Evolutionary conservation across 1,140 invertebrate genomes (phyloP), one percentile per base, ranked within the genome.

Genomic region (Drosophila arawakana): DNA sequence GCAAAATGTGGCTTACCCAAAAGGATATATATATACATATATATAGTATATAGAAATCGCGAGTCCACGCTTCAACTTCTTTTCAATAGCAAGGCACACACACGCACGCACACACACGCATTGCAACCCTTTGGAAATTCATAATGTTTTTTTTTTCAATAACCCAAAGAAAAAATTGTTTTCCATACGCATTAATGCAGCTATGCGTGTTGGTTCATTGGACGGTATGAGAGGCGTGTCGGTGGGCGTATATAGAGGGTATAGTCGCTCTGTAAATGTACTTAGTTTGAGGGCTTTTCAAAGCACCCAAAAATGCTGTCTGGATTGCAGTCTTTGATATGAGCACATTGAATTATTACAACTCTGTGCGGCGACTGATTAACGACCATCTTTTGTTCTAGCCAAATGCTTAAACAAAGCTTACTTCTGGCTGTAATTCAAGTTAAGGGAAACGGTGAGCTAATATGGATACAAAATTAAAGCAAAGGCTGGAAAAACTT

Each of bases 131-230:
- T 59, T 50, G 50, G 66, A 58, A 74, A 80, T 80, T 85, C 61
- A 84, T 77, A 73, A 71, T 18, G 25, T 55, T 72, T 73, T 74
- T 61, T 62, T 73, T 76, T 61, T 18, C 44, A 18, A 44, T 61
- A 66, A 54, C 43, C 15, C 52, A 30, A 15, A 47, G 57, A 74
- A 77, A 83, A 84, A 78, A 80, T 75, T 88, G 80, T 89, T 89
- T 89, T 88, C 84, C 80, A 88, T 88, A 89, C 83, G 83, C 83
- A 88, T 88, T 88, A 88, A 88, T 88, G 83, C 83, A 88, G 83
- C 83, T 80, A 80, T 88, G 83, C 83, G 83, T 88, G 72, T 10
- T 21, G 11, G 11, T 34, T 47, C 18, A 43, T 7, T 1, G 37
- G 62, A 54, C 6, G 58, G 68, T 50, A 0, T 37, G n/a, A 18